These are phyloP conservation scores for Embiotoca jacksoni DNA, from an alignment of 2,113 vertebrate genomes.

Conservation along the genomic window DNA sequence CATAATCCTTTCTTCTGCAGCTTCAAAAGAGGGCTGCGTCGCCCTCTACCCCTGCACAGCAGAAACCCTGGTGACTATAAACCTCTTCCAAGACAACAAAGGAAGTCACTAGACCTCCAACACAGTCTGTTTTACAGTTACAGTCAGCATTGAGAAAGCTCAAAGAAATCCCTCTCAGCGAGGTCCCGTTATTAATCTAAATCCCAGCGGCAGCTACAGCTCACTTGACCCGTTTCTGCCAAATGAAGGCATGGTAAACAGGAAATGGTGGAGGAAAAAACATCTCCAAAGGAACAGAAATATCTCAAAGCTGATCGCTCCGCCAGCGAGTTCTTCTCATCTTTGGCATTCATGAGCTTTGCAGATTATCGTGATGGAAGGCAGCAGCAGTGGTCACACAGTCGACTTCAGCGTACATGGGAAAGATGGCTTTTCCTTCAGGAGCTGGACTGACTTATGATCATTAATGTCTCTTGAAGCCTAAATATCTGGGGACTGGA, in stretches of 20 bases:
- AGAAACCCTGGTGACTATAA: too few species aligned
- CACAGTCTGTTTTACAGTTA: not conserved
- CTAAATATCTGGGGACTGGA: not conserved
- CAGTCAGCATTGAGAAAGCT: not conserved
- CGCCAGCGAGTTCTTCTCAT: not conserved
- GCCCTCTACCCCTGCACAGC: too few species aligned
- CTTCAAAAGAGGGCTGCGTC: not conserved
- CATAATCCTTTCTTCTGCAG: too few species aligned
- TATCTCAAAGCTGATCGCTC: not conserved
- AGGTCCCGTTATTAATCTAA: not conserved
- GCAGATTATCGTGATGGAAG: not conserved
- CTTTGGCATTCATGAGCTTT: not conserved
- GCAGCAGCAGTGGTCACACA: not conserved
- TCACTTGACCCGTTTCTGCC: not conserved
- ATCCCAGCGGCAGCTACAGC: slow-evolving; percentile 13
- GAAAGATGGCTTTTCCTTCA: not conserved
- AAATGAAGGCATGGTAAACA: not conserved
- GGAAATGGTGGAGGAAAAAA: not conserved
- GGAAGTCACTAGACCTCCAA: not conserved
- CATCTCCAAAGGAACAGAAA: not conserved
- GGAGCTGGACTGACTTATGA: not conserved
- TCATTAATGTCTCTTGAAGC: not conserved
- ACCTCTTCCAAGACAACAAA: too few species aligned
- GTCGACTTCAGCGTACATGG: not conserved
- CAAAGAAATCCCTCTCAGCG: not conserved